Base-by-base conservation (phyloP, 30 jellyfish, hydroid and myxozoan species). In the Clytia hemisphaerica region DNA sequence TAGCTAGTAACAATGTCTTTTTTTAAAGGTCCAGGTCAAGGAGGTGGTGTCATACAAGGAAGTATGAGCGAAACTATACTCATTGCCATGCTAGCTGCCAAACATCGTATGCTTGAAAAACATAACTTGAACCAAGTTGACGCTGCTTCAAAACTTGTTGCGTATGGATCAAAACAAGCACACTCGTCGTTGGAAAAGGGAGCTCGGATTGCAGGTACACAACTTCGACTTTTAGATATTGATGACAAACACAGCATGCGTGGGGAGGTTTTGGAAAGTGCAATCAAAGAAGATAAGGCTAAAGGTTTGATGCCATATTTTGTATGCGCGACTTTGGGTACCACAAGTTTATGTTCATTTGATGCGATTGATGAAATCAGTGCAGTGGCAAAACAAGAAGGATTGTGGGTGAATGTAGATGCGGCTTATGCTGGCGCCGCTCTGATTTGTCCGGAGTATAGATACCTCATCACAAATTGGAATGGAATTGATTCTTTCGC, bases 351-450 rank as follows among this genome's bases (percentile, higher is more conserved):
- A 15, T 67, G 80, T 45, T 27, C 80, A 3, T 38, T 67, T 42
- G 80, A 67, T 44, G 32, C 40, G 28, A 14, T 67, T 22, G 24
- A n/a, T 3, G 78, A 42, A 24, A 38, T 67, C n/a, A 77, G 80
- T 16, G 78, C 80, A 6, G 38, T 67, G 18, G 40, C 78, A 14
- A 48, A 48, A 5, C 55, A 57, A 4, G 32, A 48, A n/a, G 51
- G 36, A 16, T 27, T 72, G 21, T 72, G 84, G 84, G 4, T 72
- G 24, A 82, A 72, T 58, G 68, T 57, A 37, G 84, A 72, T 53
- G 82, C 84, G 2, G 84, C 84, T 4, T 72, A 72, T 35, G 84
- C 84, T 1, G 84, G 84, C 14, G 15, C 35, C 6, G 32, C 81
- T 22, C 58, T 57, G 25, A 27, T 36, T 2, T 72, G 84, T 27